Evolutionary conservation across 2,797 vertebrate species (phyloP).

Genomic region (Rhinella marina): DNA sequence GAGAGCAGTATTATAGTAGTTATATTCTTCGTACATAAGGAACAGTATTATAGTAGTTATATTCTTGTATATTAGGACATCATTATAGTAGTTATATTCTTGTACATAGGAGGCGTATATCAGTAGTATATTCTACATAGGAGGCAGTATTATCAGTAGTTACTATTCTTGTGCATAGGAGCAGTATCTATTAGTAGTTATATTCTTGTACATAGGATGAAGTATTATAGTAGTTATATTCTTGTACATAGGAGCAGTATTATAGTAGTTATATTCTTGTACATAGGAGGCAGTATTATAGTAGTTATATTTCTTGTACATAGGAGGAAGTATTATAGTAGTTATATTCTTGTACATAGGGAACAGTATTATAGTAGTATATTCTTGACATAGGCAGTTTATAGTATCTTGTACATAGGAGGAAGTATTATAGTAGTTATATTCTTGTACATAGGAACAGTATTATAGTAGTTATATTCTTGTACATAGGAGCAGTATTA

Average conservation of each 20-base stretch:
- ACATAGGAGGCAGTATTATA: neutral
- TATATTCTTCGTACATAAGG: neutral
- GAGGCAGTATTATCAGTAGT: too few species aligned
- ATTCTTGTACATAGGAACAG: neutral
- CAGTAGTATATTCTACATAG: neutral
- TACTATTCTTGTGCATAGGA: too few species aligned
- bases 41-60: slow-evolving; percentile 10
- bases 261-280: neutral
- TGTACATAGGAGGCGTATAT: neutral
- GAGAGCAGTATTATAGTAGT: neutral
- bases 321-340: neutral
- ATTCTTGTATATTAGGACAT: neutral
- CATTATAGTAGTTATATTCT: slow-evolving; percentile 10
- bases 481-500: neutral
- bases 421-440: neutral
- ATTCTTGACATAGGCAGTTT: too few species aligned
- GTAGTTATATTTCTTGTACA: neutral
- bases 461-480: slow-evolving; percentile 6
- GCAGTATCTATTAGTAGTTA: too few species aligned
- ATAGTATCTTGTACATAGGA: neutral
- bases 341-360: neutral
- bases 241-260: too few species aligned
- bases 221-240: neutral
- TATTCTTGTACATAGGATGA: too few species aligned
- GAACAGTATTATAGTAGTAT: neutral